These are phyloP conservation scores for Loriculus beryllinus DNA, from an alignment of 2,797 vertebrate species.

Conservation along the genomic window DNA sequence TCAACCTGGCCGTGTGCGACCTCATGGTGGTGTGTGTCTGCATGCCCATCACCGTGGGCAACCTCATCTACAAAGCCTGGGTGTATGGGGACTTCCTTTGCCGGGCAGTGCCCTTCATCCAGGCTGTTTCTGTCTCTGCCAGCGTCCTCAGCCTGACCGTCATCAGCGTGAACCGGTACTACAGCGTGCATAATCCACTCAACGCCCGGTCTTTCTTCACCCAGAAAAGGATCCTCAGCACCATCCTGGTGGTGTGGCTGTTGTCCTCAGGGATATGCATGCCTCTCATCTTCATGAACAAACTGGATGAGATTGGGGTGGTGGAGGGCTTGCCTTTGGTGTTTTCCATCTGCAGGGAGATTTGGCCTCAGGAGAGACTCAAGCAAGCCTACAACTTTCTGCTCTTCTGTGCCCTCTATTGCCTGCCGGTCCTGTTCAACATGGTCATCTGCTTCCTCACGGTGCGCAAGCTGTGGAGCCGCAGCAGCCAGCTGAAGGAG, in stretches of 20 bases:
- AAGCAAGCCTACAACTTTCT: constrained; percentile 90
- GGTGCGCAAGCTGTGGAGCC: constrained; percentile 81
- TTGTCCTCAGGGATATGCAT: constrained; percentile 86
- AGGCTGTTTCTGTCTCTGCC: constrained; percentile 88
- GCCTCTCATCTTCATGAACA: constrained; percentile 89
- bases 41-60: constrained; percentile 90
- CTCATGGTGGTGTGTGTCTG: constrained; percentile 91
- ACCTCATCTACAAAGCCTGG: constrained; percentile 89
- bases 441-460: constrained; percentile 89
- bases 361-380: constrained; percentile 86
- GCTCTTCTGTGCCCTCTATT: constrained; percentile 90
- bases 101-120: constrained; percentile 87
- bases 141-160: constrained; percentile 89
- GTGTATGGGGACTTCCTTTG: constrained; percentile 91
- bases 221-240: constrained; percentile 79
- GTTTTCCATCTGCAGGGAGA: constrained; percentile 86
- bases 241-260: constrained; percentile 85
- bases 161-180: constrained; percentile 90
- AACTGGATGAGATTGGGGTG: constrained; percentile 80
- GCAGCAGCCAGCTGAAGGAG: constrained; percentile 72
- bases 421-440: constrained; percentile 90
- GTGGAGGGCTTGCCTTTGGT: constrained; percentile 76
- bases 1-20: constrained; percentile 90
- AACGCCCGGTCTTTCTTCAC: constrained; percentile 89
- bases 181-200: constrained; percentile 86